phyloP scores from a whole-genome alignment of 2,113 vertebrate genomes.

The Merops nubicus region DNA sequence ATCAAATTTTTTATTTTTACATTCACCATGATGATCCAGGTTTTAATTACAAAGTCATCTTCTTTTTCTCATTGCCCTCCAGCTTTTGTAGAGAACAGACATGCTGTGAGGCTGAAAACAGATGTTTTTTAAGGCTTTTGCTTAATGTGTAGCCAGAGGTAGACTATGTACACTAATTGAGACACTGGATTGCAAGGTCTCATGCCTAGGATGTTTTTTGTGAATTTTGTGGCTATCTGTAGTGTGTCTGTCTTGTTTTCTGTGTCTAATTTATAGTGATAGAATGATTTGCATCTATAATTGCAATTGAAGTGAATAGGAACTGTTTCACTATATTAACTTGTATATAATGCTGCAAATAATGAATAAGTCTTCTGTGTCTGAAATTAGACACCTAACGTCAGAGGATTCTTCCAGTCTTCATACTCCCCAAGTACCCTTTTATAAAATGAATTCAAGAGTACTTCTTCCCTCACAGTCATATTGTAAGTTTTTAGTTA shows the following conservation, averaged over 20 bases:
- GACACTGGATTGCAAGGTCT: neutral
- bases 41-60: neutral
- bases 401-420: neutral
- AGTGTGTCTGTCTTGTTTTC: neutral
- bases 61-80: neutral
- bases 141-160: neutral
- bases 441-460: neutral
- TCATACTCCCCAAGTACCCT: neutral
- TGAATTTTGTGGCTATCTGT: neutral
- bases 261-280: neutral
- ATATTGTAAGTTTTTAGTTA: neutral
- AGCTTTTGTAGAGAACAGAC: neutral
- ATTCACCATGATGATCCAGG: neutral
- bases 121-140: neutral
- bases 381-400: neutral
- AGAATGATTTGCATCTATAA: neutral
- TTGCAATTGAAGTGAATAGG: neutral
- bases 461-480: neutral
- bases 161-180: neutral
- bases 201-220: fast-evolving
- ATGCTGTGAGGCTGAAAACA: neutral
- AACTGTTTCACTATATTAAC: neutral
- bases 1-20: neutral
- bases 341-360: neutral
- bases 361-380: neutral